Evolutionary conservation across 30 jellyfish, hydroid and myxozoan genomes (phyloP), one percentile per base, ranked within the genome.

Genomic region (Aurelia sp.): DNA sequence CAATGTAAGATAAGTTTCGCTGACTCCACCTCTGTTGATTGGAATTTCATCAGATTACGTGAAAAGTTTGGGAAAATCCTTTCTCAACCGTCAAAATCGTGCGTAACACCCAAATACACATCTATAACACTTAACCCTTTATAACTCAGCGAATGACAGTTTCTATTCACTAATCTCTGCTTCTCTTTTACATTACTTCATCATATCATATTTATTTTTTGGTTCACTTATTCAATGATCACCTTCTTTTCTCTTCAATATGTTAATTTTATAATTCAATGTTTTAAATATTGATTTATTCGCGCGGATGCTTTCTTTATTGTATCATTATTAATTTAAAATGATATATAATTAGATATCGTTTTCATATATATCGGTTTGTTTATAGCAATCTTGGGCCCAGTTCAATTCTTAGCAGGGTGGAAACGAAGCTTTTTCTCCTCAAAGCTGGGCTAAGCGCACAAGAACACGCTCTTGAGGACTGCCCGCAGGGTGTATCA

Each of bases 1-100:
- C 90, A 53, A 51, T 66, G 52, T 37, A 23, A 22, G 90, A 81
- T 81, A 81, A 81, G 66, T 8, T 15, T 55, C 82, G 35, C 65
- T 67, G 83, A 81, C 90, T 81, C 90, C 90, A 62, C 90, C 90
- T 81, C 61, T 53, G 74, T 66, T 81, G 83, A 66, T 68, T 81
- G 90, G 83, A 53, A 67, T 53, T 22, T 65, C 66, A 76, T 76
- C 86, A 76, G 86, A 61, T 76, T 76, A 76, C 66, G 76, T 52
- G 73, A 50, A 76, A 31, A 59, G 76, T 76, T 60, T 76, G 76
- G 22, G 76, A 18, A 60, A 37, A 76, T 58, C 66, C 60, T 27
- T 60, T 33, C 40, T 21, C 40, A 40, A 51, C 35, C 35, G 35
- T 64, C 41, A 64, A 44, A 64, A 13, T 44, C 74, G 41, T 8